Evolutionary conservation across 1,140 invertebrate species (phyloP).

Genomic region (Hestina assimilis): DNA sequence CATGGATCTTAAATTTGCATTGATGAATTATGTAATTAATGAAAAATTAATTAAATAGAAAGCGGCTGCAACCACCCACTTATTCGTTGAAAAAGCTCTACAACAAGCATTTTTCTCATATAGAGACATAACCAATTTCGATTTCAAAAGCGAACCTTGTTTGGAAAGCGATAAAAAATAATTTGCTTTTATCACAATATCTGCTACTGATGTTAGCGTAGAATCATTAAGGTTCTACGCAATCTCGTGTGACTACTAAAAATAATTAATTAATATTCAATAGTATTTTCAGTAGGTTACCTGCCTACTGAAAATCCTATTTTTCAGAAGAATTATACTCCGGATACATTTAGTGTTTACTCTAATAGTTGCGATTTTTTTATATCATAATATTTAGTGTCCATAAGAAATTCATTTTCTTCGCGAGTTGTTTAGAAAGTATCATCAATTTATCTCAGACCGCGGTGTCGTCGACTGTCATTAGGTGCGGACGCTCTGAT

Average conservation of each 20-base stretch:
- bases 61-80: no score
- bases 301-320: no score
- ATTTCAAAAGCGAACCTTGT: slow-evolving; percentile 56
- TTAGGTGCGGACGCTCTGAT: slow-evolving; percentile 53
- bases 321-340: no score
- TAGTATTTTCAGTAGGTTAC: no score
- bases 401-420: neutral
- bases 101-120: slow-evolving; percentile 48
- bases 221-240: no score
- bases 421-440: slow-evolving; percentile 34
- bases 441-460: slow-evolving; percentile 29
- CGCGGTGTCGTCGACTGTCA: slow-evolving; percentile 34
- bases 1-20: no score
- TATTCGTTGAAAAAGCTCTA: slow-evolving; percentile 42
- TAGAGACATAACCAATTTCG: slow-evolving; percentile 56
- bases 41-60: no score
- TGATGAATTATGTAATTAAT: no score
- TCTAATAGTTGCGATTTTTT: no score
- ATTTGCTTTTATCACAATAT: slow-evolving; percentile 63
- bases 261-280: no score
- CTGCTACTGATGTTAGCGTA: slow-evolving; percentile 46
- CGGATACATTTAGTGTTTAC: no score
- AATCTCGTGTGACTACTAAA: no score
- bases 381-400: neutral
- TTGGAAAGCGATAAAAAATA: slow-evolving; percentile 47